These are phyloP conservation scores for Dallia pectoralis DNA, from an alignment of 2,797 vertebrate genomes.

Conservation along the genomic window DNA sequence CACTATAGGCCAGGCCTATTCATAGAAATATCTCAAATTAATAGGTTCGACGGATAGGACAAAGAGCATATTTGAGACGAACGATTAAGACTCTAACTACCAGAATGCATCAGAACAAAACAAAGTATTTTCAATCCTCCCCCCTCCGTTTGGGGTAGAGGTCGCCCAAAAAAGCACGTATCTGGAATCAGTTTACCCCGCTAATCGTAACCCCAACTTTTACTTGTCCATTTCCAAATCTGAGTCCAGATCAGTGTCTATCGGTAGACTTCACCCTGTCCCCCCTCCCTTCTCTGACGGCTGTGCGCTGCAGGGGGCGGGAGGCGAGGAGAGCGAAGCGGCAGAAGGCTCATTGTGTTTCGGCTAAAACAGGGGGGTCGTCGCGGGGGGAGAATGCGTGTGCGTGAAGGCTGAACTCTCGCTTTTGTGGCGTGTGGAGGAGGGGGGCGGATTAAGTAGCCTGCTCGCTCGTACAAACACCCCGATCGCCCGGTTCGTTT, in stretches of 20 bases:
- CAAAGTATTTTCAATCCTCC: conserved; percentile 26
- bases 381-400: conserved; percentile 14
- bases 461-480: conserved; percentile 1
- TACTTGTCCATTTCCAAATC: neutral
- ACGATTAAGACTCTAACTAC: conserved; percentile 40
- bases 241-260: conserved; percentile 4
- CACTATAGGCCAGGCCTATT: neutral
- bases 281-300: conserved; percentile 17
- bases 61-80: conserved; percentile 10
- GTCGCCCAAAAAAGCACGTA: neutral
- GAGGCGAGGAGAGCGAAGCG: conserved; percentile 16
- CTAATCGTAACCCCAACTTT: neutral
- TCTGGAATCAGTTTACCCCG: neutral
- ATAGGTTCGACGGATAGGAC: neutral
- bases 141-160: neutral
- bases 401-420: conserved; percentile 19
- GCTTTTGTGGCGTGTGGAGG: conserved; percentile 23
- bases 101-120: conserved; percentile 56
- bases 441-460: conserved; percentile 21
- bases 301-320: conserved; percentile 8
- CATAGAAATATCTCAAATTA: neutral
- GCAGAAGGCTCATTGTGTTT: conserved; percentile 27
- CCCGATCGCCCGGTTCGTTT: conserved; percentile 8
- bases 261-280: neutral
- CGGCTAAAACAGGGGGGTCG: conserved; percentile 15